phyloP scores from a whole-genome alignment of 2,888 invertebrate species.

The Parasteatoda lunata region DNA sequence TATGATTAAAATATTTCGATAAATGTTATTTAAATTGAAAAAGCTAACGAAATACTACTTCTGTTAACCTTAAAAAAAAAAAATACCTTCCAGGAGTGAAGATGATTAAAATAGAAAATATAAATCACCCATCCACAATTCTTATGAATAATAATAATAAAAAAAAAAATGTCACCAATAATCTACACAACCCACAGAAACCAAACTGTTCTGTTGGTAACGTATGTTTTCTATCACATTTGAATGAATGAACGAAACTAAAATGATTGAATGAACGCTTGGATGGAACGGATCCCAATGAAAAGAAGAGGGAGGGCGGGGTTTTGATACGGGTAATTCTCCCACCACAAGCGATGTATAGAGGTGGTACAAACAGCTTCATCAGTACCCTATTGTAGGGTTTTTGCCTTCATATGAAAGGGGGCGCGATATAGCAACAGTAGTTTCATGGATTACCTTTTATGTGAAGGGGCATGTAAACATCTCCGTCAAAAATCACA shows the following conservation, averaged over 20 bases:
- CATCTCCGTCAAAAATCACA: constrained; percentile 55
- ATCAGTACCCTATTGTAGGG: constrained; percentile 58
- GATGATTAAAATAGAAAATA: no score
- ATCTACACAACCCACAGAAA: not conserved
- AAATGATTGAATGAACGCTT: constrained; percentile 42
- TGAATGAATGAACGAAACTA: constrained; percentile 33
- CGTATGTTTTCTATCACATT: not conserved
- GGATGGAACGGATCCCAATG: constrained; percentile 29
- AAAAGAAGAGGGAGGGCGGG: constrained; percentile 37
- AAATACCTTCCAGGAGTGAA: no score
- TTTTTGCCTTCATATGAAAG: constrained; percentile 13
- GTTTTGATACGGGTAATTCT: constrained; percentile 56
- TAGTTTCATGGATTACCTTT: constrained; percentile 64
- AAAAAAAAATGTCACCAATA: no score
- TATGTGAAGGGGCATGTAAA: constrained; percentile 58
- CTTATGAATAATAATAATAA: no score
- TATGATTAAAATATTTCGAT: no score
- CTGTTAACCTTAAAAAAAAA: no score
- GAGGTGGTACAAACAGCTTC: constrained; percentile 63
- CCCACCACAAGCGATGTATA: constrained; percentile 33
- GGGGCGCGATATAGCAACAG: constrained; percentile 59
- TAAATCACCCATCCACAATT: no score
- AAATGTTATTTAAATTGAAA: no score
- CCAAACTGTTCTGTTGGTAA: not conserved
- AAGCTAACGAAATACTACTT: no score